Percentiles rank a stretch among this genome's conserved stretches.
Evolutionary conservation across 2,113 vertebrate genomes (phyloP).

Genomic region (Sturnus vulgaris): DNA sequence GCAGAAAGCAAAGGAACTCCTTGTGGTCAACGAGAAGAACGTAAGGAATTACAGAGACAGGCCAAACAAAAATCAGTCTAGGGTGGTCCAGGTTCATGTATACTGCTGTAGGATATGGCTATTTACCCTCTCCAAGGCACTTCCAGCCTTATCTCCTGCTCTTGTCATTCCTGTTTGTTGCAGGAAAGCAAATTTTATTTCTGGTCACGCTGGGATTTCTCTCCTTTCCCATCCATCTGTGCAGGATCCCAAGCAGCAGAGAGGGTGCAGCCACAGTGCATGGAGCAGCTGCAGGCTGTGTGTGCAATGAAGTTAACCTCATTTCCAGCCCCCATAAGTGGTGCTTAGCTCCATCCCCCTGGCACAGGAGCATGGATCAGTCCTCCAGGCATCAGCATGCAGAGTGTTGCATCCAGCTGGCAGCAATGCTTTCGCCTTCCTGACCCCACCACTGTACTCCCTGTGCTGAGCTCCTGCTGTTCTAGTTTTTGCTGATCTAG

Average conservation of each 20-base stretch:
- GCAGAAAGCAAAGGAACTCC: background rate
- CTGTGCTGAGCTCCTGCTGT: background rate
- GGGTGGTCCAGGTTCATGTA: background rate
- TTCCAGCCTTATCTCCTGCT: background rate
- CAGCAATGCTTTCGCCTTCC: background rate
- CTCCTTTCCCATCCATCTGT: background rate
- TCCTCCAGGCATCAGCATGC: background rate
- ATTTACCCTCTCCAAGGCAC: background rate
- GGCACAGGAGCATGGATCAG: background rate
- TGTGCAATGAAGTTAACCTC: background rate
- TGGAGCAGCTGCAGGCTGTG: background rate
- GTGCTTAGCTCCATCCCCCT: background rate
- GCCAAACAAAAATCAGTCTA: background rate
- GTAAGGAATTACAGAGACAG: background rate
- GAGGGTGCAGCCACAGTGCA: background rate
- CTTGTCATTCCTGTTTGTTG: background rate
- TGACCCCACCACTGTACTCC: background rate
- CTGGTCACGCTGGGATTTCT: background rate
- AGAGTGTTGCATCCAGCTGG: background rate
- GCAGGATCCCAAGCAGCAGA: background rate
- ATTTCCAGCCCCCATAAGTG: background rate
- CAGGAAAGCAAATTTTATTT: background rate
- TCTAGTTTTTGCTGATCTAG: conserved; percentile 36
- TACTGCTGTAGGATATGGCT: background rate
- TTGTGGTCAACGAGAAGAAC: background rate